These are phyloP conservation scores for Rhadinocentrus ornatus DNA, from an alignment of 2,797 vertebrate species.

Conservation along the genomic window DNA sequence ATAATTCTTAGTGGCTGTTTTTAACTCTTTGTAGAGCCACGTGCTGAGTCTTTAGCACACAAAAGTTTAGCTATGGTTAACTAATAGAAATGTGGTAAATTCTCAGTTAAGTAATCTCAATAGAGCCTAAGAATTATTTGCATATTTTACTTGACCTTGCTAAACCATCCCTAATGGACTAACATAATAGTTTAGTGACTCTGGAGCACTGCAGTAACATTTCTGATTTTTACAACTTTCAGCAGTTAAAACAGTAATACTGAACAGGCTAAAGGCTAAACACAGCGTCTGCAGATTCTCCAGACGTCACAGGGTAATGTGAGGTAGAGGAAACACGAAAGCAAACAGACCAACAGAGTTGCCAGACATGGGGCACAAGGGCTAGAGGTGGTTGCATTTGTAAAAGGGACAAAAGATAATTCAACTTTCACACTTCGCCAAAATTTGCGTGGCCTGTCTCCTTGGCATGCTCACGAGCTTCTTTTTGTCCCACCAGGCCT, in stretches of 20 bases:
- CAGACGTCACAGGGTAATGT: conserved; percentile 69
- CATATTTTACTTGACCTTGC: conserved; percentile 38
- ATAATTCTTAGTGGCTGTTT: conserved; percentile 47
- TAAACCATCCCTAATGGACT: conserved; percentile 21
- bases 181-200: conserved; percentile 46
- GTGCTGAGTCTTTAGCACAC: not conserved
- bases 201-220: conserved; percentile 46
- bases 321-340: conserved; percentile 84
- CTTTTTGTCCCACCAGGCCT: conserved; percentile 94
- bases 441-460: conserved; percentile 97
- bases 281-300: conserved; percentile 60
- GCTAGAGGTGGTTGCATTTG: conserved; percentile 51
- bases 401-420: conserved; percentile 27
- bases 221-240: conserved; percentile 56
- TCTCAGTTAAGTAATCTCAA: not conserved
- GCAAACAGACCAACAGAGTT: conserved; percentile 65
- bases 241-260: conserved; percentile 68
- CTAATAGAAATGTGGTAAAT: conserved; percentile 8
- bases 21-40: conserved; percentile 18
- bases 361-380: conserved; percentile 41
- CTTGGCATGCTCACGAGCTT: conserved; percentile 96
- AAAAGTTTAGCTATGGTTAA: not conserved
- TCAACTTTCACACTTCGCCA: conserved; percentile 90
- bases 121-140: conserved; percentile 45
- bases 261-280: conserved; percentile 62